Conservation (phyloP, 2,113 vertebrate genomes). For the Spea bombifrons region DNA sequence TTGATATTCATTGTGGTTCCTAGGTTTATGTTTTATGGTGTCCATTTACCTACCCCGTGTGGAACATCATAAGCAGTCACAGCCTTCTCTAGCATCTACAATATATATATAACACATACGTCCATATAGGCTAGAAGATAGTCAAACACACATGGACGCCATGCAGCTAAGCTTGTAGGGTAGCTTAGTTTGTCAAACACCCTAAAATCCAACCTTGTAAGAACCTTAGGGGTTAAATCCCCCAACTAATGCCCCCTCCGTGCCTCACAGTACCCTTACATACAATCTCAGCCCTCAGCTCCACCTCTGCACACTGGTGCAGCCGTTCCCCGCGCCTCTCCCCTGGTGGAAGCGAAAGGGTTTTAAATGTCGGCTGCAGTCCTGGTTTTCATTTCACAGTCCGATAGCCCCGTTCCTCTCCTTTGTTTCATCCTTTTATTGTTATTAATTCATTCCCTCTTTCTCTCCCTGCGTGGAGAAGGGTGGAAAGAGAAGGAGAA, state of each 20-base stretch:
- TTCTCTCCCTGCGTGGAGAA: constrained; percentile 16
- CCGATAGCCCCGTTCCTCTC: constrained; percentile 33
- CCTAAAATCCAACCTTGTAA: too few relatives aligned
- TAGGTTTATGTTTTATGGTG: too few relatives aligned
- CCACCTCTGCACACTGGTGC: constrained; percentile 20
- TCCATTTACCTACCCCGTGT: too few relatives aligned
- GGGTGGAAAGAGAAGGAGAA: not conserved
- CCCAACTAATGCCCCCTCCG: not conserved
- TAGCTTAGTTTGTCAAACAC: too few relatives aligned
- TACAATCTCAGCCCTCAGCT: not conserved
- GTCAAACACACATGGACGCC: too few relatives aligned
- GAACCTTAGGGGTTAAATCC: constrained; percentile 1
- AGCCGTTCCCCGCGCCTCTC: constrained; percentile 20
- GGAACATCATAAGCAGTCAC: too few relatives aligned
- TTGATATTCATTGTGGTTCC: too few relatives aligned
- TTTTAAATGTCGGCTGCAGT: constrained; percentile 7
- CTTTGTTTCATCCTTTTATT: constrained; percentile 43
- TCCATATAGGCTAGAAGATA: too few relatives aligned
- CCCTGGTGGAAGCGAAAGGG: constrained; percentile 27
- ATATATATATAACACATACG: too few relatives aligned
- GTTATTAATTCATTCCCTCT: constrained; percentile 45
- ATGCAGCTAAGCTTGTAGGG: too few relatives aligned
- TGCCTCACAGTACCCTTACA: not conserved
- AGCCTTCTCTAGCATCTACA: too few relatives aligned
- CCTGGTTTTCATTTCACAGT: constrained; percentile 41